phyloP scores from a whole-genome alignment of 2,888 invertebrate genomes.

The Anorthoa munda region DNA sequence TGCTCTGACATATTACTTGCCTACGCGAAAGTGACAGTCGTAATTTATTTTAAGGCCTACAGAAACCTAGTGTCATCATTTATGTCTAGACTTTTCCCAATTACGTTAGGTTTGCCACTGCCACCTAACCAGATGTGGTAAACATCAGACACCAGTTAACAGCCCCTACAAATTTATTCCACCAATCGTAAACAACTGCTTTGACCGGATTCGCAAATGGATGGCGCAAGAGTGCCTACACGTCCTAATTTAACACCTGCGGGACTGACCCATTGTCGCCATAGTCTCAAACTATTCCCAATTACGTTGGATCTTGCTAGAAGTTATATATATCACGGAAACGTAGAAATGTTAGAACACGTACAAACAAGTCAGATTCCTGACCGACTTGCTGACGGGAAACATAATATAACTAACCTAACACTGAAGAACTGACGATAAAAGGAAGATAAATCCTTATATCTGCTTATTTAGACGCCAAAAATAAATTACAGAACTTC shows the following conservation, averaged over 20 bases:
- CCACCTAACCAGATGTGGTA: slow-evolving; percentile 14
- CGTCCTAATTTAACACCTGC: slow-evolving; percentile 47
- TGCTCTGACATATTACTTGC: not conserved
- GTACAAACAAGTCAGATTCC: not conserved
- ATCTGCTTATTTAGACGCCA: not conserved
- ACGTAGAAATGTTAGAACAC: not conserved
- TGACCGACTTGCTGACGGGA: not conserved
- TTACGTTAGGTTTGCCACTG: slow-evolving; percentile 9
- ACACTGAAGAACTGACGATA: not conserved
- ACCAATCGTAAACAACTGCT: slow-evolving; percentile 25
- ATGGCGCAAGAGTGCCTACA: slow-evolving; percentile 40
- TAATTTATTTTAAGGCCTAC: not conserved
- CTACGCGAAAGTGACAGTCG: not conserved
- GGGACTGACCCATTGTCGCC: not conserved
- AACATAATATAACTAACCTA: not conserved
- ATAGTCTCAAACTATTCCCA: not conserved
- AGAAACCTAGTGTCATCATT: not conserved
- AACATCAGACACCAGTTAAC: slow-evolving; percentile 21
- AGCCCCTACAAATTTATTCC: slow-evolving; percentile 44
- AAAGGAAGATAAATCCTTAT: not conserved
- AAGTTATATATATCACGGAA: not conserved
- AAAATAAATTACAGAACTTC: not conserved
- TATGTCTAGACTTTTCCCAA: slow-evolving; percentile 12
- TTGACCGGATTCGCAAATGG: slow-evolving; percentile 27
- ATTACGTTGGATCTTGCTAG: slow-evolving; percentile 7